phyloP scores from a whole-genome alignment of 2,113 vertebrate genomes.

The Actenoides hombroni region DNA sequence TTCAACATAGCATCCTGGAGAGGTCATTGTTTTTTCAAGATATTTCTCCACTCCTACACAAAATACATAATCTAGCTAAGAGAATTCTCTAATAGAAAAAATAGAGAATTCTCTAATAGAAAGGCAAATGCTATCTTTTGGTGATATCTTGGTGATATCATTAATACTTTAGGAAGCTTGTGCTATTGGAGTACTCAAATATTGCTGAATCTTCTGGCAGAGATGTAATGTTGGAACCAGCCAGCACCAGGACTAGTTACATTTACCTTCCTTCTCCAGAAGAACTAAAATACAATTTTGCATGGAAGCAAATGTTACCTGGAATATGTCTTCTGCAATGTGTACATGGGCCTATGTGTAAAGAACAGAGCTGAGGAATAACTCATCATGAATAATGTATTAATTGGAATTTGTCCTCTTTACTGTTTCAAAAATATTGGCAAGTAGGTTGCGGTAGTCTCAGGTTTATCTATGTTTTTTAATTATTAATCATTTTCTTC shows the following conservation, averaged over 20 bases:
- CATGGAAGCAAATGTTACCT: not conserved
- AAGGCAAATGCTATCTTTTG: not conserved
- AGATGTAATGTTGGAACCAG: not conserved
- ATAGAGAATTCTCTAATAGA: not conserved
- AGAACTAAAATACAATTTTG: not conserved
- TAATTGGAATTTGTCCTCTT: slow-evolving; percentile 14
- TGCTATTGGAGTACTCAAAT: not conserved
- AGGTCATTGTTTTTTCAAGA: slow-evolving; percentile 49
- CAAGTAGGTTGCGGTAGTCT: slow-evolving; percentile 21
- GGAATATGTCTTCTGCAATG: not conserved
- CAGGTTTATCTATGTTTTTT: not conserved
- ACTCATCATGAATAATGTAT: slow-evolving; percentile 14
- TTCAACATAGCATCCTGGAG: not conserved
- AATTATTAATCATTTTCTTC: slow-evolving; percentile 30
- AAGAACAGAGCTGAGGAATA: not conserved
- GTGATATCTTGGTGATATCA: not conserved
- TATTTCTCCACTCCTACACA: not conserved
- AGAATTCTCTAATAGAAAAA: slow-evolving; percentile 3
- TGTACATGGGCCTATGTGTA: not conserved
- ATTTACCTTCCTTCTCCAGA: not conserved
- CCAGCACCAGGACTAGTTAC: not conserved
- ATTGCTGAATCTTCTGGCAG: slow-evolving; percentile 2
- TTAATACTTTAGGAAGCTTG: not conserved
- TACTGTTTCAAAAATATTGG: slow-evolving; percentile 13
- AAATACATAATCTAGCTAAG: not conserved